These are phyloP conservation scores for Eriosoma lanigerum DNA, from an alignment of 1,140 invertebrate species.

Conservation along the genomic window DNA sequence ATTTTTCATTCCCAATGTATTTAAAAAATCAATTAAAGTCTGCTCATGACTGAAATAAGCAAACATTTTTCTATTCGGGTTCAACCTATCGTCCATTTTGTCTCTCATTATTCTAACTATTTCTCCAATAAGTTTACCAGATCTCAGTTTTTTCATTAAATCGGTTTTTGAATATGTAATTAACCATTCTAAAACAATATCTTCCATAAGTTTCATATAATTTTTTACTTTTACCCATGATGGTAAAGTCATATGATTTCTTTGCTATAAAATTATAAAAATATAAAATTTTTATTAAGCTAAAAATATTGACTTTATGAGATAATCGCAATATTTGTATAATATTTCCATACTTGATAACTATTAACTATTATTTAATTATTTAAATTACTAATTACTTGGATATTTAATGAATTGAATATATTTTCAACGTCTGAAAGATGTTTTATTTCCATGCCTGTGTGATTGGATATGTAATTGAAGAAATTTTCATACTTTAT, in stretches of 20 bases:
- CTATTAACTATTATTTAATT: too few relatives aligned
- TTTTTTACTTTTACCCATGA: constrained; percentile 44
- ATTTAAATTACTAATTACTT: constrained; percentile 18
- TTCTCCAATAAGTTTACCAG: constrained; percentile 45
- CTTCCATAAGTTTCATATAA: constrained; percentile 26
- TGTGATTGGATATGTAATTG: constrained; percentile 36
- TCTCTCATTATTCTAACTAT: constrained; percentile 34
- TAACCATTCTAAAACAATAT: constrained; percentile 47
- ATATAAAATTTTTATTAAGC: too few relatives aligned
- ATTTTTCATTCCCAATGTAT: constrained; percentile 46
- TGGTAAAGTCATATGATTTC: constrained; percentile 46
- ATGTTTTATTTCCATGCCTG: constrained; percentile 50
- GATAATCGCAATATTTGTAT: too few relatives aligned
- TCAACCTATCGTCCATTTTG: constrained; percentile 38
- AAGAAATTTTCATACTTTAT: constrained; percentile 41
- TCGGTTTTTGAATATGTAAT: constrained; percentile 34
- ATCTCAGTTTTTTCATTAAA: constrained; percentile 40
- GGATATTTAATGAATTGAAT: constrained; percentile 50
- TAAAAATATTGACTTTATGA: too few relatives aligned
- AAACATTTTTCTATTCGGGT: constrained; percentile 36
- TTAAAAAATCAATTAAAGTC: constrained; percentile 40
- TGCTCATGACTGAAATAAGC: constrained; percentile 45
- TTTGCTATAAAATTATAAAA: constrained; percentile 32
- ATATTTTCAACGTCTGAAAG: constrained; percentile 45
- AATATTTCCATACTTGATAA: too few relatives aligned